phyloP scores from a whole-genome alignment of 2,113 vertebrate species.

The Poecile atricapillus region DNA sequence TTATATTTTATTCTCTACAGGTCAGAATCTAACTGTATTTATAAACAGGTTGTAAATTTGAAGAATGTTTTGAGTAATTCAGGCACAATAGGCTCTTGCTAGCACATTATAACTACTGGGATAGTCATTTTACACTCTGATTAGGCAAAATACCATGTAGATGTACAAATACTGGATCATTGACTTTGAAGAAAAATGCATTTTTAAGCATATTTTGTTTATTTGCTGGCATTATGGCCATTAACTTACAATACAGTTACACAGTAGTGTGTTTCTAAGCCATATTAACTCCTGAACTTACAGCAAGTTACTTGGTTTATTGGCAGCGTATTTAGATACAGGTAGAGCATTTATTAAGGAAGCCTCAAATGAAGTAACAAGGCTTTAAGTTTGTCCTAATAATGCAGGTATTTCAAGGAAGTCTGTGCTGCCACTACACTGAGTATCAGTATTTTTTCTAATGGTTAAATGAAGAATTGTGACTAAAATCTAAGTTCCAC shows the following conservation, averaged over 20 bases:
- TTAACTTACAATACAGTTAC: neutral
- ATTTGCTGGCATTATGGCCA: neutral
- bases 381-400: neutral
- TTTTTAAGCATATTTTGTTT: neutral
- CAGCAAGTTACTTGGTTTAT: neutral
- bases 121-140: neutral
- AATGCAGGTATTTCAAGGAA: neutral
- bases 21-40: conserved; percentile 70
- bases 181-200: neutral
- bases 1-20: conserved; percentile 84
- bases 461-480: neutral
- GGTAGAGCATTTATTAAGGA: neutral
- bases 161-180: neutral
- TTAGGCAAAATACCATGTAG: neutral
- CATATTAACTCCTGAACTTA: neutral
- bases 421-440: neutral
- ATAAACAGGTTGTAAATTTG: neutral
- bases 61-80: neutral
- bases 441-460: neutral
- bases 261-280: neutral
- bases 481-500: neutral
- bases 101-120: neutral
- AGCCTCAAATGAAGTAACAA: neutral
- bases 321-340: neutral
- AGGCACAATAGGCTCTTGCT: neutral